Evolutionary conservation across 2,888 invertebrate genomes (phyloP), one percentile per base, ranked within the genome.

Genomic region (Amblyteles armatorius): DNA sequence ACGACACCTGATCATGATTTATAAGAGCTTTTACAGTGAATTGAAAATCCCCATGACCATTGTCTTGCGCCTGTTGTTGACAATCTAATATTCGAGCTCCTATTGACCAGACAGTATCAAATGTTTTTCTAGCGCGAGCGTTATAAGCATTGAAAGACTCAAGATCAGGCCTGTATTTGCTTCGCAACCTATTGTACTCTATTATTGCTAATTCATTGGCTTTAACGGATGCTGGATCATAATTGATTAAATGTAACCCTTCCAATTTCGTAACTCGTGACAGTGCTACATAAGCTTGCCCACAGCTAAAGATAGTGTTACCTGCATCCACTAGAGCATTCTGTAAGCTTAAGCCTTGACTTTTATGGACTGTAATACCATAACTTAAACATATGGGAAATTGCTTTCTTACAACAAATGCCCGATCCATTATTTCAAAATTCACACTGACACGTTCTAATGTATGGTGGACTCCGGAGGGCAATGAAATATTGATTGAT

Each of bases 151-250:
- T 65, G 1, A 65, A 4, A 65, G 48, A 2, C 50, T 48, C 52
- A 16, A 86, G 63, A 26, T 81, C 81, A 36, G 87, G 82, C 19
- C 79, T 67, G 72, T 79, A 84, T 50, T 60, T 40, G 26, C 65
- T 60, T 33, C 87, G 79, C 44, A 89, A 81, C 6, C 88, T 52
- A 50, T 89, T 88, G 48, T 89, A 89, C 72, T 89, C 87, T 9
- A 72, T n/a, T 29, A 88, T 86, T 26, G 89, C 89, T n/a, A 9
- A 11, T 26, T 26, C 26, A 26, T 26, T 26, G 26, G 26, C 26
- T 26, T 26, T 26, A 26, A 26, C 26, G 26, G 26, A 26, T 26
- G 26, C 26, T 26, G 26, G 26, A 26, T 26, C 26, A 26, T 26
- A 26, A 26, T 26, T 26, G 26, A 26, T 26, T 26, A 26, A 26